A percentile compares a stretch with the other conserved stretches of the same genome.
These are phyloP conservation scores for Montipora sp. DNA, from an alignment of 64 coral and sea anemone genomes.

Conservation along the genomic window DNA sequence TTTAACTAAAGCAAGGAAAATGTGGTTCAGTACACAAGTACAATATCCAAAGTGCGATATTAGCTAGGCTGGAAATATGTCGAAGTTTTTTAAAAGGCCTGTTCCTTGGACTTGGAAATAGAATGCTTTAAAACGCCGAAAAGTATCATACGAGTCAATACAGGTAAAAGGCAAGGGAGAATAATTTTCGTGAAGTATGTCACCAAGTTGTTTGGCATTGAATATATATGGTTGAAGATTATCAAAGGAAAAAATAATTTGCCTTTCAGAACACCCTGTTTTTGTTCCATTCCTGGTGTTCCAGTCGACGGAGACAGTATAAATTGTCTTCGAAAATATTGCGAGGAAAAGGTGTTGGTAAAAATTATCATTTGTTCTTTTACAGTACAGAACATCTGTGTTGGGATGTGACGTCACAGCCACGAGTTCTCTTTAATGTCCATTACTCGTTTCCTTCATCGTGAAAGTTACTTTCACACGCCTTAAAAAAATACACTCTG, in stretches of 20 bases:
- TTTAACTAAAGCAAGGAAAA: not conserved
- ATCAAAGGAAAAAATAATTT: not conserved
- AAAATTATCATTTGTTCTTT: constrained; percentile 50
- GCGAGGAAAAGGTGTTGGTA: not conserved
- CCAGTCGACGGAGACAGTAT: not conserved
- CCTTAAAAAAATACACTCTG: not conserved
- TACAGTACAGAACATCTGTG: constrained; percentile 43
- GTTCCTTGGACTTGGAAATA: not conserved
- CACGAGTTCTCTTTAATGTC: constrained; percentile 39
- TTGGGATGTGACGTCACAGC: constrained; percentile 12
- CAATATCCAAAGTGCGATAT: not conserved
- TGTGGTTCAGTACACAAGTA: not conserved
- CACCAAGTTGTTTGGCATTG: too few species aligned
- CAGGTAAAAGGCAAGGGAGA: not conserved
- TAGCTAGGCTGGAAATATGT: too few species aligned
- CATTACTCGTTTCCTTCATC: not conserved
- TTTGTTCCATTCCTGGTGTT: not conserved
- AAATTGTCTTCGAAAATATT: constrained; percentile 15
- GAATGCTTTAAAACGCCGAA: not conserved
- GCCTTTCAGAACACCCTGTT: not conserved
- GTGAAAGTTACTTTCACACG: not conserved
- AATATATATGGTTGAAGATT: too few species aligned
- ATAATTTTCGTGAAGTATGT: not conserved
- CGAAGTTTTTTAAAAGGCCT: too few species aligned
- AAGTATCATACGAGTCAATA: not conserved